Conservation (phyloP, 2,888 invertebrate species). For the Leucozona laternaria region DNA sequence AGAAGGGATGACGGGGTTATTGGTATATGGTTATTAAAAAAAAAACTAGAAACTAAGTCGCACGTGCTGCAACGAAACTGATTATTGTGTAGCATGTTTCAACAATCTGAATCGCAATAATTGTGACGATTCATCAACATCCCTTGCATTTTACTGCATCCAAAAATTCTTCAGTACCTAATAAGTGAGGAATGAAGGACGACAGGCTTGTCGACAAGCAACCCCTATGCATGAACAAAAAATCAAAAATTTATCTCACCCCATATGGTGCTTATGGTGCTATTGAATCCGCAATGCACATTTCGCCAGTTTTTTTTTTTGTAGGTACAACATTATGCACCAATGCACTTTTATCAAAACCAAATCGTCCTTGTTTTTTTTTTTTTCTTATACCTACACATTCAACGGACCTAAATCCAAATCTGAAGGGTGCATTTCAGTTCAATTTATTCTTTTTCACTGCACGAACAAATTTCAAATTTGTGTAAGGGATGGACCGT, state of each 20-base stretch:
- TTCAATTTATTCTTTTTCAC: conserved; percentile 39
- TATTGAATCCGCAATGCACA: conserved; percentile 34
- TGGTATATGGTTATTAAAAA: conserved; percentile 23
- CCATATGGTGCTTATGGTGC: too few species aligned
- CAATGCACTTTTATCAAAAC: conserved; percentile 53
- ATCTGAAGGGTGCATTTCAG: conserved; percentile 50
- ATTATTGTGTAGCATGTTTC: conserved; percentile 57
- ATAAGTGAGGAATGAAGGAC: background rate
- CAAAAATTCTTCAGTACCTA: conserved; percentile 3
- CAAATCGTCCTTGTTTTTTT: conserved; percentile 30
- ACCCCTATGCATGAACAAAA: conserved; percentile 27
- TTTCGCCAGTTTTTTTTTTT: background rate
- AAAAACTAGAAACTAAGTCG: conserved; percentile 18
- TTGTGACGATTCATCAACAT: conserved; percentile 32
- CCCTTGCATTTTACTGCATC: conserved; percentile 69
- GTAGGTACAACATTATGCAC: conserved; percentile 40
- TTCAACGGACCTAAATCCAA: background rate
- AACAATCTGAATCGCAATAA: conserved; percentile 48
- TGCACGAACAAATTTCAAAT: conserved; percentile 41
- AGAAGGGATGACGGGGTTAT: conserved; percentile 20
- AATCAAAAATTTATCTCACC: conserved; percentile 26
- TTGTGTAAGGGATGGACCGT: conserved; percentile 60
- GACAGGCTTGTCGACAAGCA: conserved; percentile 23
- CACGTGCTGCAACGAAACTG: conserved; percentile 63
- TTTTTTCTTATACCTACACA: background rate